Evolutionary conservation across 2,888 invertebrate genomes (phyloP).

Genomic region (Meteorus cinctellus): DNA sequence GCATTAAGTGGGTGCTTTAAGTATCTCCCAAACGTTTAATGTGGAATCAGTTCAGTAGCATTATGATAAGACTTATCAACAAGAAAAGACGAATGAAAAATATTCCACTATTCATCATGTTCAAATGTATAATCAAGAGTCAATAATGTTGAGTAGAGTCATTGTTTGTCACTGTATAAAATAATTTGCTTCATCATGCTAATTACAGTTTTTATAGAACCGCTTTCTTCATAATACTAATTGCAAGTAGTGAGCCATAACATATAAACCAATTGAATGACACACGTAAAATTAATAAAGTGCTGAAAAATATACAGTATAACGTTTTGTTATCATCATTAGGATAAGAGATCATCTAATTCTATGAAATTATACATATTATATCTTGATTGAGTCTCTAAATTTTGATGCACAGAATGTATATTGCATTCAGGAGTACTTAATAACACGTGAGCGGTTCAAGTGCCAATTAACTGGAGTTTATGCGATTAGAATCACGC

Average conservation of each 20-base stretch:
- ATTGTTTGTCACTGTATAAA: background rate
- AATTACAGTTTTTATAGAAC: background rate
- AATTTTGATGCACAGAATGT: background rate
- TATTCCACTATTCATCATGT: background rate
- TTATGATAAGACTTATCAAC: too few relatives aligned
- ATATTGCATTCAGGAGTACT: background rate
- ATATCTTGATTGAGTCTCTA: background rate
- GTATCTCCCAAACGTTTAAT: too few relatives aligned
- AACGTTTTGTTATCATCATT: too few relatives aligned
- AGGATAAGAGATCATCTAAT: background rate
- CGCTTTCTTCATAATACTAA: background rate
- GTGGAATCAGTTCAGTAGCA: too few relatives aligned
- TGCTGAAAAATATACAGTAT: too few relatives aligned
- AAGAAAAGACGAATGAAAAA: too few relatives aligned
- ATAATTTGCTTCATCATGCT: background rate
- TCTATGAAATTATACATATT: background rate
- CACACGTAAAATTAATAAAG: too few relatives aligned
- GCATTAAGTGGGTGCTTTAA: too few relatives aligned
- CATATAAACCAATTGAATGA: too few relatives aligned
- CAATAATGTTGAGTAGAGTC: background rate
- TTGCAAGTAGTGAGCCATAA: too few relatives aligned
- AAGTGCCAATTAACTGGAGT: background rate
- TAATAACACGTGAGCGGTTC: background rate
- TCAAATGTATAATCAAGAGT: background rate
- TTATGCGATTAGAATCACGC: background rate